Percentiles rank a stretch among this genome's conserved stretches.
Conservation (phyloP, 2,797 vertebrate genomes). For the Benthosema pterotum region DNA sequence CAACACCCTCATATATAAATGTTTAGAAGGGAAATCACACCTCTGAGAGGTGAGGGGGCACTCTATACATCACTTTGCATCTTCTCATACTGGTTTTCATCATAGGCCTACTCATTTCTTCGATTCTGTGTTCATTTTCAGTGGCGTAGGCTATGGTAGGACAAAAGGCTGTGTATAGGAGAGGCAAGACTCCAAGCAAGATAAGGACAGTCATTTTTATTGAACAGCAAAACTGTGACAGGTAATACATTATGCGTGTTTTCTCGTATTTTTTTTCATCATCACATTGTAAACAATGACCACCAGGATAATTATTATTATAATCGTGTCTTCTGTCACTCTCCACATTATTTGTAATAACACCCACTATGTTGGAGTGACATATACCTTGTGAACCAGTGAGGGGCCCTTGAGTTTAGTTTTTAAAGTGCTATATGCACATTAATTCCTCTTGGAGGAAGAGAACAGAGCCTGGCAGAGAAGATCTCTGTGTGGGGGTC, state of each 20-base stretch:
- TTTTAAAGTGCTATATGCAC: slow-evolving; percentile 78
- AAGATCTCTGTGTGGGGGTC: slow-evolving; percentile 47
- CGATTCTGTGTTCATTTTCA: too few relatives aligned
- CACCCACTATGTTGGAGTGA: slow-evolving; percentile 49
- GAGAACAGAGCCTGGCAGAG: slow-evolving; percentile 55
- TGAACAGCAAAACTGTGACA: slow-evolving; percentile 82
- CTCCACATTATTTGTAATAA: slow-evolving; percentile 55
- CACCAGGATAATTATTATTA: slow-evolving; percentile 50
- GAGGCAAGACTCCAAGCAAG: slow-evolving; percentile 10
- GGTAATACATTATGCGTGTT: slow-evolving; percentile 61
- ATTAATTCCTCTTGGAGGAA: slow-evolving; percentile 77
- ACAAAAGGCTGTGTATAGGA: too few relatives aligned
- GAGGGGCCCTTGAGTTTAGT: slow-evolving; percentile 33
- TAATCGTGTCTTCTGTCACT: slow-evolving; percentile 59
- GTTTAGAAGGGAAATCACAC: too few relatives aligned
- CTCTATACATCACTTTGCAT: too few relatives aligned
- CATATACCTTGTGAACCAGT: slow-evolving; percentile 43
- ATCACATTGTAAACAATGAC: slow-evolving; percentile 71
- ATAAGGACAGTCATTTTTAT: slow-evolving; percentile 78
- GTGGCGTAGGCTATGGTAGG: too few relatives aligned
- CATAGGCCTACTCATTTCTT: too few relatives aligned
- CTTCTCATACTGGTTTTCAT: too few relatives aligned
- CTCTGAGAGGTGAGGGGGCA: too few relatives aligned
- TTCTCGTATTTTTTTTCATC: slow-evolving; percentile 41
- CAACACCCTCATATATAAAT: slow-evolving; percentile 18